phyloP scores from a whole-genome alignment of 1,140 invertebrate species.

The Drosophila nigromelanica region DNA sequence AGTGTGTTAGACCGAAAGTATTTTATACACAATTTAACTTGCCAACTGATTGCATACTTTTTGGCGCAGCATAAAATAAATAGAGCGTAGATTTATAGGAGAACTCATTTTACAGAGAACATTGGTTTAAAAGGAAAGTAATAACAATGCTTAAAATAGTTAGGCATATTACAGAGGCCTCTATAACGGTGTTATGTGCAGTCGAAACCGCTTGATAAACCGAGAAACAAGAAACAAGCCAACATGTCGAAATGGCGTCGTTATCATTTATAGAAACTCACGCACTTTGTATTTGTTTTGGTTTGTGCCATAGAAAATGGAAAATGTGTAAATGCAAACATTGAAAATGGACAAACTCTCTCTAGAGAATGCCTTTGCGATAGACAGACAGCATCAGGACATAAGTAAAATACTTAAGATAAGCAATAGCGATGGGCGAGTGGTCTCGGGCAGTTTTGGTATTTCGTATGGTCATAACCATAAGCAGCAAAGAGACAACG shows the following conservation, averaged over 20 bases:
- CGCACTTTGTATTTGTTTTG: slow-evolving; percentile 6
- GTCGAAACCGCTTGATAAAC: slow-evolving; percentile 25
- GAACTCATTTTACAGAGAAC: slow-evolving; percentile 10
- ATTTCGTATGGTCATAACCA: slow-evolving; percentile 58
- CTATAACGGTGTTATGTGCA: slow-evolving; percentile 25
- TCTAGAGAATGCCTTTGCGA: slow-evolving; percentile 39
- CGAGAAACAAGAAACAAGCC: neutral
- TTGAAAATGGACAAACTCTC: slow-evolving; percentile 44
- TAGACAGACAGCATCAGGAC: slow-evolving; percentile 50
- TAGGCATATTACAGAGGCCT: neutral
- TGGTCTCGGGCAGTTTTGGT: slow-evolving; percentile 29
- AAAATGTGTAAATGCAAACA: slow-evolving; percentile 67
- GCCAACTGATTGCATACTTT: slow-evolving; percentile 20
- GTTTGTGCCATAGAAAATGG: slow-evolving; percentile 55
- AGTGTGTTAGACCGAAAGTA: slow-evolving; percentile 12
- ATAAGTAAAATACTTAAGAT: slow-evolving; percentile 82
- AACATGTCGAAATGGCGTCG: slow-evolving; percentile 17
- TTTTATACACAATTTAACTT: slow-evolving; percentile 35
- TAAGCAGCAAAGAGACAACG: slow-evolving; percentile 44
- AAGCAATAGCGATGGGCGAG: slow-evolving; percentile 74
- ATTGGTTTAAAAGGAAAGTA: slow-evolving; percentile 6
- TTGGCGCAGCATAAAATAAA: slow-evolving; percentile 13
- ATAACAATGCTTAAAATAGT: slow-evolving; percentile 13
- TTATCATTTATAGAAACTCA: slow-evolving; percentile 42
- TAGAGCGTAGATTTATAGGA: slow-evolving; percentile 26